Evolutionary conservation across 2,797 vertebrate species (phyloP), one percentile per base, ranked within the genome.

Genomic region (Labroides dimidiatus): DNA sequence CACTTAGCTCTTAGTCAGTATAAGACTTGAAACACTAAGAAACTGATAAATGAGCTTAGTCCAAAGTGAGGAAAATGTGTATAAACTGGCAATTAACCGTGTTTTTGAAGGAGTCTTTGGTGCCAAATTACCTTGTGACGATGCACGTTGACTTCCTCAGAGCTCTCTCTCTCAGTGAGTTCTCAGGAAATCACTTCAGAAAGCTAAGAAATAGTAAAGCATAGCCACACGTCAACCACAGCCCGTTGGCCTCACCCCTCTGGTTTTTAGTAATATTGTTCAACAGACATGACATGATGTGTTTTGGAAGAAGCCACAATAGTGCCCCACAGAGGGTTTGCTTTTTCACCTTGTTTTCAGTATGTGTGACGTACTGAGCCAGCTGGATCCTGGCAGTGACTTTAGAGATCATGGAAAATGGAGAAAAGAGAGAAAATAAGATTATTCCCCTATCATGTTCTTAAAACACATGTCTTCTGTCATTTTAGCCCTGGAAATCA

Each of bases 401-500:
- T 48, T 59, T 7, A 19, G 27, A 56, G 50, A 15, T 27, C 21
- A 23, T 21, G 2, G n/a, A 8, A 36, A 8, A n/a, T 10, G 11
- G 15, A 33, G 41, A 8, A n/a, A 56, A 45, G 1, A 56, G 4
- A 33, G 9, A 6, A 1, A 16, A 42, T 4, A 14, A 24, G 5
- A 0, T 3, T n/a, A 16, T 43, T 52, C 21, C 17, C 8, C 13
- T 27, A 27, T n/a, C n/a, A n/a, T n/a, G n/a, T n/a, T n/a, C n/a
- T n/a, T n/a, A n/a, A n/a, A 19, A 43, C 42, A 36, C n/a, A 52
- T 50, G n/a, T 44, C 15, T 50, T 23, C 14, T 57, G 33, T 43
- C 4, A 10, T 62, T 69, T 73, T 61, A 96, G 96, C 96, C 96
- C 0, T 97, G 96, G 96, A 84, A 79, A 1, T 93, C 94, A 0